Conservation (phyloP, 2,888 invertebrate species). For the Rhimphoctona megacephalus region DNA sequence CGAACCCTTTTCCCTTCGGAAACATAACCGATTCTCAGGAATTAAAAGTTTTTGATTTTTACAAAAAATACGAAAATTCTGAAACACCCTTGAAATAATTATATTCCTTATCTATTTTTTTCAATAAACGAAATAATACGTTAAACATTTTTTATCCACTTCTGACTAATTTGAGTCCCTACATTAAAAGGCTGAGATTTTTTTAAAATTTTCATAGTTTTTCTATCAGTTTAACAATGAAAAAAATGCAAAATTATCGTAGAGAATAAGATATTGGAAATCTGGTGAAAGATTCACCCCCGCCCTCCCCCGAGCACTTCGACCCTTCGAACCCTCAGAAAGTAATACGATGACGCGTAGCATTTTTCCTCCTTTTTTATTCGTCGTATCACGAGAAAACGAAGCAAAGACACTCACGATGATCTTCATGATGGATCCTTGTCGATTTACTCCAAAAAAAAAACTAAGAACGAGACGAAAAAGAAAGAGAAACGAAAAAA, state of each 20-base stretch:
- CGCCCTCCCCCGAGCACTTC: neutral
- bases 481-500: conserved; percentile 3
- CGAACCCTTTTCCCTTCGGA: neutral
- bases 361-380: neutral
- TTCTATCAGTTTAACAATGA: neutral
- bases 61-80: neutral
- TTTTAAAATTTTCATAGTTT: neutral
- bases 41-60: neutral
- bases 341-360: neutral
- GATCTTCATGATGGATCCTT: conserved; percentile 75
- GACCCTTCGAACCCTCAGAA: conserved; percentile 1
- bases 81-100: neutral
- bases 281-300: conserved; percentile 1
- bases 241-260: neutral
- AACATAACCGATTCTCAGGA: neutral
- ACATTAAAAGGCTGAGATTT: neutral
- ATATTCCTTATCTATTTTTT: neutral
- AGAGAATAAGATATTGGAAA: neutral
- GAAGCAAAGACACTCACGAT: conserved; percentile 75
- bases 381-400: conserved; percentile 13
- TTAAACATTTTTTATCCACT: neutral
- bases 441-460: conserved; percentile 16
- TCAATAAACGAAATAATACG: neutral
- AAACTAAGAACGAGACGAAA: neutral
- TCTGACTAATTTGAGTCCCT: neutral